Conservation (phyloP, 2,797 vertebrate genomes). For the Phrynocephalus forsythii region DNA sequence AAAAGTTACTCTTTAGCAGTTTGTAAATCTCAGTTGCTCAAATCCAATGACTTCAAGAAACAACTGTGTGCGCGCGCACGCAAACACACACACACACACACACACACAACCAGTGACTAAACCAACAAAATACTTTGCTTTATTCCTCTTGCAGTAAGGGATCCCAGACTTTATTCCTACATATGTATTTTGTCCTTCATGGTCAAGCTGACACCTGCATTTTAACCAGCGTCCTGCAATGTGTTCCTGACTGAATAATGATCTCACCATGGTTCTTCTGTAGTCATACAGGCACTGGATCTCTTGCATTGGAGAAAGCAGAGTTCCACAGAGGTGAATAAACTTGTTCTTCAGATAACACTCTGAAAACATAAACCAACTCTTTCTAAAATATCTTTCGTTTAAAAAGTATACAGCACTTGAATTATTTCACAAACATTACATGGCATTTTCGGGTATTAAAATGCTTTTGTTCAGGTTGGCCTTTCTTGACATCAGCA, state of each 20-base stretch:
- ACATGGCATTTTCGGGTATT: not conserved
- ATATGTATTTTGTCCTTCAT: not conserved
- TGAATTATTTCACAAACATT: not conserved
- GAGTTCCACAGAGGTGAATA: not conserved
- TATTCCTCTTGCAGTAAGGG: not conserved
- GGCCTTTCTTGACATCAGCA: not conserved
- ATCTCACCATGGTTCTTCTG: too few species aligned
- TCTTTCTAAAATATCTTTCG: not conserved
- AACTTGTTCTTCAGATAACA: not conserved
- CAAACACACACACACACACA: too few species aligned
- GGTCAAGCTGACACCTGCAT: not conserved
- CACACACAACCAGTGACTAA: not conserved
- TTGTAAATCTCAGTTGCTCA: not conserved
- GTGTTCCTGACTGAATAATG: not conserved
- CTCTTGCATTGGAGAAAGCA: not conserved
- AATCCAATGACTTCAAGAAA: not conserved
- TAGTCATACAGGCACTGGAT: not conserved
- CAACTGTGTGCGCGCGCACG: too few species aligned
- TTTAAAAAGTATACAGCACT: not conserved
- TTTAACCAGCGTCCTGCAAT: not conserved
- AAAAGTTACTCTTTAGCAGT: not conserved
- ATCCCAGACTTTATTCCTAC: too few species aligned
- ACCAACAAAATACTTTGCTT: not conserved
- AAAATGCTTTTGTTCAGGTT: not conserved
- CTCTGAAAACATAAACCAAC: not conserved